Base-by-base conservation (phyloP, 2,113 vertebrate genomes). In the Aphyosemion australe region DNA sequence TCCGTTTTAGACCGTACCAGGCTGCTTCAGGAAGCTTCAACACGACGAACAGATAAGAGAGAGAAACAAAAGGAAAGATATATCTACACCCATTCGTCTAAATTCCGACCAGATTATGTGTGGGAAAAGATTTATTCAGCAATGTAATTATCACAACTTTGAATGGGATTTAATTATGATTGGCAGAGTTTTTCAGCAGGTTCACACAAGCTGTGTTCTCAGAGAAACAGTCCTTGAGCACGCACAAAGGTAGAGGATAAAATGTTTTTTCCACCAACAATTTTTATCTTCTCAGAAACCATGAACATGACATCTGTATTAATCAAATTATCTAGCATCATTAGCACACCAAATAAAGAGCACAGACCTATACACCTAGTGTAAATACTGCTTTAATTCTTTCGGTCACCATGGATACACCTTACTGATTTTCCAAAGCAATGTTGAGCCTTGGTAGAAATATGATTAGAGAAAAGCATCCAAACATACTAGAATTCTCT, bases 11-110 rank as follows among this genome's bases (percentile, higher is more conserved):
- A 48, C 53, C 49, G 52, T 61, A 72, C 37, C 61, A 42, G 74
- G 68, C 69, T 75, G 65, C 75, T 83, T 72, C 19, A 62, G 61
- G 75, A 80, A 62, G 56, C 45, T 74, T 32, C 20, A 74, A 61
- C 10, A 46, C 65, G 20, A 72, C 52, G 78, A 62, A 56, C 57
- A 16, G 2, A 60, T 31, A 61, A 81, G 72, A 69, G 73, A 60
- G 56, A 32, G 15, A 32, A 5, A 16, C 42, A 59, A 56, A 72
- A 62, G 49, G 61, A 61, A 68, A 59, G 13, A 80, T 66, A 43
- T 62, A 83, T 72, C 37, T 67, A 59, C 52, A 49, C 61, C 69
- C 49, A 45, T 34, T 69, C 16, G 48, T 69, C 31, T 54, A 13
- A 73, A 53, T 62, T 77, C 55, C 39, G 34, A 62, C 59, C 61